Evolutionary conservation across 2,797 vertebrate species (phyloP).

Genomic region (Petrocephalus sullivani): DNA sequence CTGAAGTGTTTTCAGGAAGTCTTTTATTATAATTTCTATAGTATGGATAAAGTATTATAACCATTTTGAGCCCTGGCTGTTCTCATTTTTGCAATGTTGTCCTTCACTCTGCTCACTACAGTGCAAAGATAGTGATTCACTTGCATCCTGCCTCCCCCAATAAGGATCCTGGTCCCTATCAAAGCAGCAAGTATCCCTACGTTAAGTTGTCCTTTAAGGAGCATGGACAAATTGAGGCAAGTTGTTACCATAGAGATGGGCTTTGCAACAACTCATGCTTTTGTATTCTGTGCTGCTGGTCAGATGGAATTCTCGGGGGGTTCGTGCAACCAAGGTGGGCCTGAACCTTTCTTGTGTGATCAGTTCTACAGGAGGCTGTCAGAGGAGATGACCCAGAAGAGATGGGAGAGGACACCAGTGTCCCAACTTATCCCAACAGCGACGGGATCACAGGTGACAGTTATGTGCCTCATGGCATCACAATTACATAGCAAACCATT

Average conservation of each 20-base stretch:
- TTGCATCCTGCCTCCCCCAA: conserved; percentile 72
- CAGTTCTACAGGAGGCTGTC: conserved; percentile 89
- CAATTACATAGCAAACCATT: neutral
- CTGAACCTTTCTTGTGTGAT: conserved; percentile 20
- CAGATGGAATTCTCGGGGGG: neutral
- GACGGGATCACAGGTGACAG: conserved; percentile 67
- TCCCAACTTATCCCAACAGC: conserved; percentile 72
- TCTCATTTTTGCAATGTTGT: neutral
- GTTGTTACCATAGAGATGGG: neutral
- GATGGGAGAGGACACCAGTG: conserved; percentile 81
- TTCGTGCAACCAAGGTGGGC: neutral
- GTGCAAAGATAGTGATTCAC: conserved; percentile 96
- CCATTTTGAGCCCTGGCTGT: neutral
- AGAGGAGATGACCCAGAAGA: conserved; percentile 88
- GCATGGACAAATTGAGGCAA: conserved; percentile 94
- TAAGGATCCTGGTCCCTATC: conserved; percentile 92
- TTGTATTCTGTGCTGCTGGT: neutral
- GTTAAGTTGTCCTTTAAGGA: conserved; percentile 96
- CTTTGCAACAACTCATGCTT: neutral
- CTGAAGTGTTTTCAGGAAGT: neutral
- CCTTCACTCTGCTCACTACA: conserved; percentile 41
- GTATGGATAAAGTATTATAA: neutral
- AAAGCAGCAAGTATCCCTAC: conserved; percentile 84
- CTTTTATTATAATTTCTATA: neutral
- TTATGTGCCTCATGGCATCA: neutral